These are phyloP conservation scores for Hipparchia semele DNA, from an alignment of 2,888 invertebrate genomes.

Conservation along the genomic window DNA sequence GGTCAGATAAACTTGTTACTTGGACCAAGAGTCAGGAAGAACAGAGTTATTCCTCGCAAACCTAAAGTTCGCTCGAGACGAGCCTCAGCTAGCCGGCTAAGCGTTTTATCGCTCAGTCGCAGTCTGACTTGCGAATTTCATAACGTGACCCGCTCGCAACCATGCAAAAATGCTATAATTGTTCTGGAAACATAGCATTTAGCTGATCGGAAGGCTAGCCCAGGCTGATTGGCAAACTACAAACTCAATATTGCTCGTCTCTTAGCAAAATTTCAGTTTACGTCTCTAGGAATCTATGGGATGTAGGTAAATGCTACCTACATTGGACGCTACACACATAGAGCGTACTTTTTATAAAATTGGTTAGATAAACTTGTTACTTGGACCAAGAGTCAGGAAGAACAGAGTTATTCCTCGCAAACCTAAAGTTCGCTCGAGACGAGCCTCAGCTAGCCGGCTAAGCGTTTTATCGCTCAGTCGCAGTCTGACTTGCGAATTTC, in stretches of 20 bases:
- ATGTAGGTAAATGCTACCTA: no score
- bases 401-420: slow-evolving; percentile 55
- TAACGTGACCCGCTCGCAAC: slow-evolving; percentile 44
- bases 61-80: slow-evolving; percentile 57
- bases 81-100: slow-evolving; percentile 67
- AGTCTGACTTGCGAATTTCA: slow-evolving; percentile 58
- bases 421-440: slow-evolving; percentile 56
- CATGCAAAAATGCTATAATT: slow-evolving; percentile 30
- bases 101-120: slow-evolving; percentile 75
- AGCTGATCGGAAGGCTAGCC: no score
- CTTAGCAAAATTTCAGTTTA: no score
- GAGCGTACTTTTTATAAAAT: no score
- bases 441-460: slow-evolving; percentile 65
- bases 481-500: slow-evolving; percentile 60
- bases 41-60: slow-evolving; percentile 55
- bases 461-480: slow-evolving; percentile 75
- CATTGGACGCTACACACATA: no score
- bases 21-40: slow-evolving; percentile 43
- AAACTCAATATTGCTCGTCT: no score
- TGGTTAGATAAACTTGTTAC: slow-evolving; percentile 31
- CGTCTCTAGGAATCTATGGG: no score
- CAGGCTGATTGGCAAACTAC: no score
- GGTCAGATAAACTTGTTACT: slow-evolving; percentile 36
- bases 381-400: slow-evolving; percentile 43
- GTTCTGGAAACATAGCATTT: slow-evolving; percentile 10